Evolutionary conservation across 1,140 invertebrate species (phyloP), one percentile per base, ranked within the genome.

Genomic region (Pseudomyrmex pallidus): DNA sequence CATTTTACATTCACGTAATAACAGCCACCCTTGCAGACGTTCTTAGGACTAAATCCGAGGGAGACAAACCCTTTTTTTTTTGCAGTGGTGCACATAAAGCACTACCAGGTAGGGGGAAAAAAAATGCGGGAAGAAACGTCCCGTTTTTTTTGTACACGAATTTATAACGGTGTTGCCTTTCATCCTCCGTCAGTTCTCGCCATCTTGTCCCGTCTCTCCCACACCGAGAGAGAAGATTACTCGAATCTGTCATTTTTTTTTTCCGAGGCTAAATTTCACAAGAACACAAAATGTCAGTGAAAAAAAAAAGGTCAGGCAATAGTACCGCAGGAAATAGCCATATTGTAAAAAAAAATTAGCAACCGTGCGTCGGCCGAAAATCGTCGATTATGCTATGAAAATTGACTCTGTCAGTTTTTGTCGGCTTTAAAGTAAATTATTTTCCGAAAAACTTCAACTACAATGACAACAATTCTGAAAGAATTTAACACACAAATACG

Each of bases 1-100:
- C 87, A 90, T 90, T 91, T 91, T 86, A 88, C 85, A 91, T 91
- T 92, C 84, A 88, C 82, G 85, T 90, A 92, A 93, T 92, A 91
- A 92, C 90, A 90, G 90, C 73, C 86, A 87, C 83, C 87, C 89
- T 87, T 44, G 59, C 76, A 80, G 48, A 68, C 54, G 48, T 82
- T 78, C 85, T 89, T 90, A 87, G 89, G 73, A 64, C 77, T 68
- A 57, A 83, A 77, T 87, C 84, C 56, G 54, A 84, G 82, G 82
- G 83, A 86, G 85, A 85, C 77, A 48, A 84, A 85, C 84, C 90
- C 87, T 89, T 91, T 90, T 89, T 91, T 90, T 89, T 91, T 90
- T 90, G 86, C 87, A 80, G 68, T 59, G 77, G 62, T 74, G 52
- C 57, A 76, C 86, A 83, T 88, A 90, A 88, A 88, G 85, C 68